A percentile compares a stretch with the other conserved stretches of the same genome.
These are phyloP conservation scores for Lacerta viridis DNA, from an alignment of 2,797 vertebrate species.

Conservation along the genomic window DNA sequence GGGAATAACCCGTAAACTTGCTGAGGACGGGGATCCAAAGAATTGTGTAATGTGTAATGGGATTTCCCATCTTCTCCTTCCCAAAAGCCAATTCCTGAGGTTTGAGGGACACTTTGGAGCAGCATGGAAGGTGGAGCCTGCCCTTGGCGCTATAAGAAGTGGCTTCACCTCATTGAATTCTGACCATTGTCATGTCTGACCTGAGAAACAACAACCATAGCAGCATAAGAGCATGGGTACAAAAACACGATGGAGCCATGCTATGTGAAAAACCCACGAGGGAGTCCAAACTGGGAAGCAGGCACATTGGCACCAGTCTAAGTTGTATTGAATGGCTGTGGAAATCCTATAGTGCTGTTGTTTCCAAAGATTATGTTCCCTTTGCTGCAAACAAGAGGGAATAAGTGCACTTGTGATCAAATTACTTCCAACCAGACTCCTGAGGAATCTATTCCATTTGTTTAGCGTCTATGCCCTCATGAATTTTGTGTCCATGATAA, in stretches of 20 bases:
- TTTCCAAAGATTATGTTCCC: slow-evolving; percentile 50
- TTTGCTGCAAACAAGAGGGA: slow-evolving; percentile 43
- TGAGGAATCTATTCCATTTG: slow-evolving; percentile 64
- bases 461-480: slow-evolving; percentile 51
- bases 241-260: neutral
- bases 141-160: neutral
- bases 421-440: slow-evolving; percentile 66
- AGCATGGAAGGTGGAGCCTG: neutral
- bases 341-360: slow-evolving; percentile 29
- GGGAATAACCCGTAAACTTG: neutral
- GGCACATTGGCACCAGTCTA: neutral
- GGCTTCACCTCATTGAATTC: neutral
- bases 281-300: neutral
- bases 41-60: neutral
- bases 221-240: neutral
- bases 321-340: neutral
- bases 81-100: neutral
- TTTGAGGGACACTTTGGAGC: too few species aligned
- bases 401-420: slow-evolving; percentile 61
- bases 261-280: slow-evolving; percentile 9
- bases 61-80: neutral
- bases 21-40: neutral
- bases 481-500: slow-evolving; percentile 51
- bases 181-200: too few species aligned
- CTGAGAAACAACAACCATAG: neutral